Base-by-base conservation (phyloP, 2,888 invertebrate species). In the Andricus quercusramuli region DNA sequence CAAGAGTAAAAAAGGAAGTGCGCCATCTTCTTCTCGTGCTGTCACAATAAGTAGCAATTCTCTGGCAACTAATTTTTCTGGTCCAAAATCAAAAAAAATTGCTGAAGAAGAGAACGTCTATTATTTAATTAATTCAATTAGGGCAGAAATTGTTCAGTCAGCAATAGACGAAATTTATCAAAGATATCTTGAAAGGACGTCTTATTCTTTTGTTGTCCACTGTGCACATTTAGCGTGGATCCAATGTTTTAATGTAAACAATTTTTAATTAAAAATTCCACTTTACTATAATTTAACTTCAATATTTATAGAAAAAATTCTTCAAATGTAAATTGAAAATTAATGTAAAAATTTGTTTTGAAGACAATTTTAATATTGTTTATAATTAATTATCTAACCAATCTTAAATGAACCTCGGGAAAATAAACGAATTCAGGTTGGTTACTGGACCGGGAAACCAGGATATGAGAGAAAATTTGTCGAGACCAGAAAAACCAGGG, bases 71-170 rank as follows among this genome's bases (percentile, higher is more conserved):
- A 13, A 1, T 4, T 13, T 13, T 15, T 25, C 25, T 64, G 25
- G 59, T 3, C 25, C 59, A 3, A 62, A 22, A 13, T 22, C 59
- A 62, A 62, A n/a, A 62, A 22, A 62, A 3, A 25, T 62, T 22
- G 2, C 29, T 64, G 25, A 25, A 25, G 25, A 64, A 15, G 29
- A 64, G 17, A 29, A 64, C 13, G 22, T 64, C 4, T 4, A 64
- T 64, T 3, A 64, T 64, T 64, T 64, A 25, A 64, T 64, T 29
- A 29, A 68, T 97, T 96, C 90, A 96, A 81, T 88, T 37, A 84
- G 85, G 37, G 83, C 87, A 9, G 84, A 88, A 51, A 87, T 88
- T 17, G 15, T 88, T 15, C 77, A 77, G 9, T 20, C 29, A 1
- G 83, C 83, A 5, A 76, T 82, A 47, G 74, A 78, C 15, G 44